Evolutionary conservation across 2,113 vertebrate genomes (phyloP), one percentile per base, ranked within the genome.

Genomic region (Pseudopodoces humilis): DNA sequence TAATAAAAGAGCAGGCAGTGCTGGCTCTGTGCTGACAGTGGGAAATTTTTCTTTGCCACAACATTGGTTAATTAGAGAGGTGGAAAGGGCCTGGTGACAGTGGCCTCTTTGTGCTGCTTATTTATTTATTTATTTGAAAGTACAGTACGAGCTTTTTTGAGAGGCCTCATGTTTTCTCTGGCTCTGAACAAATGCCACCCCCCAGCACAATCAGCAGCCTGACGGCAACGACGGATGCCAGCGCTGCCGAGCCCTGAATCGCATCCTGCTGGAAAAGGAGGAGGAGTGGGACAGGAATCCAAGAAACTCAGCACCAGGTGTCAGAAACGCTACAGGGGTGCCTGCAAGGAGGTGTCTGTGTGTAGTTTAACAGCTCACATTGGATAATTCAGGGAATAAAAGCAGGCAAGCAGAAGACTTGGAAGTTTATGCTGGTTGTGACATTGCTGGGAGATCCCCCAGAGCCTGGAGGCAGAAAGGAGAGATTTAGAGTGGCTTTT

Each of bases 91-190:
- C 78, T 16, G 71, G 75, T 91, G 96, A 98, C 97, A 98, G 96
- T 90, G 91, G 39, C 31, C 28, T 78, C 97, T 98, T 97, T 98
- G 98, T 98, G 91, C 94, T 91, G 75, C 75, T 43, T 72, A 82
- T 79, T 97, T 97, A 95, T 96, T 94, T 96, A 94, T 97, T 97
- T 96, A 93, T 95, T 86, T 81, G 62, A 14, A 96, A 97, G 86
- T 88, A 97, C 95, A 94, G 94, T 70, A 92, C 2, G 21, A 80
- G 74, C 96, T 96, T 96, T 96, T 97, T 83, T 96, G 97, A 98
- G 97, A 92, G 94, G 93, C 97, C 95, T 95, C 97, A 95, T 98
- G 97, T 98, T 97, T 97, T 97, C 96, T 68, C 96, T 96, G 90
- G 95, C 97, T 95, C 95, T 30, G 92, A 96, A 93, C 93, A 97